Evolutionary conservation across 2,113 vertebrate species (phyloP).

Genomic region (Zosterops borbonicus): DNA sequence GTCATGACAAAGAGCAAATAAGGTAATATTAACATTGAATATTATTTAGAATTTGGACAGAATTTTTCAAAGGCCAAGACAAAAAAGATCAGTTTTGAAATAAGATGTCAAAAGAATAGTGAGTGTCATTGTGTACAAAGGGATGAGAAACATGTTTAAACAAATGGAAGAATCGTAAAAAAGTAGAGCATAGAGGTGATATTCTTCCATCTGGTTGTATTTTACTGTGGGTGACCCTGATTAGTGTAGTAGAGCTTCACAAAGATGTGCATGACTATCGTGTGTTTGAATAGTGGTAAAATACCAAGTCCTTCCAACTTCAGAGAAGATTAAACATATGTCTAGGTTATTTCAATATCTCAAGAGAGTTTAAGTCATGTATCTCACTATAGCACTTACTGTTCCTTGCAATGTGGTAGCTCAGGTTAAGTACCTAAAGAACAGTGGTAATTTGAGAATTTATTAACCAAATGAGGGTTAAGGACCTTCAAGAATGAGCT

Average conservation of each 20-base stretch:
- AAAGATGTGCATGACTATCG: fast-evolving
- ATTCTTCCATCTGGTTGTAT: background rate
- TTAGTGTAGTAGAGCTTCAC: background rate
- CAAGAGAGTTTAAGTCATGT: background rate
- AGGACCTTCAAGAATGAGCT: background rate
- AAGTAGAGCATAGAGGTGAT: background rate
- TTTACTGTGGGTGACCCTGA: background rate
- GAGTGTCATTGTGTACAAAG: background rate
- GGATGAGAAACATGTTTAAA: background rate
- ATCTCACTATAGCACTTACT: background rate
- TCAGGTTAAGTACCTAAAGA: background rate
- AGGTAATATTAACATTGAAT: background rate
- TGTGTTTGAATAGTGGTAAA: background rate
- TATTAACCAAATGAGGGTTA: background rate
- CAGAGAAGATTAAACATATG: background rate
- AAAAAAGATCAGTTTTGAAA: background rate
- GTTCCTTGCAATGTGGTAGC: background rate
- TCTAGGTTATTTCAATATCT: background rate
- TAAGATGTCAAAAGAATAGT: background rate
- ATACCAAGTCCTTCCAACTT: background rate
- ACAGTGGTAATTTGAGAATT: background rate
- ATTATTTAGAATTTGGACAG: background rate
- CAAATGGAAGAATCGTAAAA: background rate
- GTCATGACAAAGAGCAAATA: background rate
- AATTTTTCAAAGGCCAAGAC: background rate